Base-by-base conservation (phyloP, 2,888 invertebrate genomes). In the Empis livida region DNA sequence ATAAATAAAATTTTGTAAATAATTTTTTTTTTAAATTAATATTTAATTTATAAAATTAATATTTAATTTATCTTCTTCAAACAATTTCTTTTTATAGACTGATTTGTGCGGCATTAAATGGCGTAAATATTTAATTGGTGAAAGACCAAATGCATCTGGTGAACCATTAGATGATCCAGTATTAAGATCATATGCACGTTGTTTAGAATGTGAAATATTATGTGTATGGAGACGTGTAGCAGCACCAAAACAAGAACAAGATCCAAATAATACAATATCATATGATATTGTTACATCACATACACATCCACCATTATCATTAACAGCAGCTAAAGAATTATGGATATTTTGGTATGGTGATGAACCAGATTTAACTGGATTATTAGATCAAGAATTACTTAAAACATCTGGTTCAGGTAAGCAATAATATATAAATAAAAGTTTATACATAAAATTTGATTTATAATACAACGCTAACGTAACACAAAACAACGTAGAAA, bases 321-420 rank as follows among this genome's bases (percentile, higher is more conserved):
- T 89, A 59, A 80, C 84, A 66, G 84, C 88, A 63, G 84, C 89
- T 70, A 97, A 96, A 75, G 97, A 99, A 71, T 79, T 99, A 52
- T 99, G 97, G 97, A 89, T 99, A 70, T 99, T 99, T 76, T 99
- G 97, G 97, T 99, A 97, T 74, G 95, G 95, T 63, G 94, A 95
- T 69, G 92, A 93, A 71, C 93, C 93, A 48, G 90, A 92, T 71
- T 78, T 93, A 54, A 80, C 78, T 61, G 84, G 84, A 51, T 76
- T 92, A 61, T 84, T 92, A 58, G 82, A 87, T 51, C 82, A 84
- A 13, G 91, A 93, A 66, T 79, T 94, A 56, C 79, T 94, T 54
- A 82, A 88, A 64, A 77, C 79, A 55, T 35, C 35, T n/a, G 23
- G 64, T 49, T 79, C 82, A 68, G 92, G 94, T 94, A 72, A 83